phyloP scores from a whole-genome alignment of 2,113 vertebrate genomes.

The Muntiacus muntjak region DNA sequence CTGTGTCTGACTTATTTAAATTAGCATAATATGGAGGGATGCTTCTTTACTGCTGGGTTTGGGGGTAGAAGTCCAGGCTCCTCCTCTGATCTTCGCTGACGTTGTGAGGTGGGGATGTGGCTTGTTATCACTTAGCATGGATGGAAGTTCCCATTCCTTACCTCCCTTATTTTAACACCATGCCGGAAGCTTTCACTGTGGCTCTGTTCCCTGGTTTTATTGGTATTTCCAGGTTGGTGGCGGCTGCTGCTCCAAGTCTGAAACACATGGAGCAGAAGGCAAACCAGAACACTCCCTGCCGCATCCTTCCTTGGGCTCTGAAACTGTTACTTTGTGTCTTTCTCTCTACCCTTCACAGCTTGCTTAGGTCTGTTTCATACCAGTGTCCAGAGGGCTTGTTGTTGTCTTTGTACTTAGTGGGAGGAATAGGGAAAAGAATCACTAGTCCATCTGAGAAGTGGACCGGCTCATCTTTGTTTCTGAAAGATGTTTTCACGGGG shows the following conservation, averaged over 20 bases:
- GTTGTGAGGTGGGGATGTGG: background rate
- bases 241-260: background rate
- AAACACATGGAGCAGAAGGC: background rate
- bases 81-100: background rate
- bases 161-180: fast-evolving
- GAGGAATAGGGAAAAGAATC: background rate
- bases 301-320: background rate
- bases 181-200: background rate
- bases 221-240: background rate
- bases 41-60: background rate
- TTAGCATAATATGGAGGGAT: background rate
- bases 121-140: background rate
- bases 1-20: background rate
- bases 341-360: background rate
- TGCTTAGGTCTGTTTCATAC: background rate
- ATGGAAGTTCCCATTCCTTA: background rate
- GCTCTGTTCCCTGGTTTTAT: background rate
- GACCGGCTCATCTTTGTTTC: background rate
- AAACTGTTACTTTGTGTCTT: background rate
- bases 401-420: background rate
- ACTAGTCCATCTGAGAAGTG: too few relatives aligned
- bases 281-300: background rate
- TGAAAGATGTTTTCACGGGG: background rate
- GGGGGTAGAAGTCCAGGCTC: background rate
- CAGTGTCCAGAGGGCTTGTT: background rate